Base-by-base conservation (phyloP, 1,140 invertebrate genomes). In the Drosophila auraria region DNA sequence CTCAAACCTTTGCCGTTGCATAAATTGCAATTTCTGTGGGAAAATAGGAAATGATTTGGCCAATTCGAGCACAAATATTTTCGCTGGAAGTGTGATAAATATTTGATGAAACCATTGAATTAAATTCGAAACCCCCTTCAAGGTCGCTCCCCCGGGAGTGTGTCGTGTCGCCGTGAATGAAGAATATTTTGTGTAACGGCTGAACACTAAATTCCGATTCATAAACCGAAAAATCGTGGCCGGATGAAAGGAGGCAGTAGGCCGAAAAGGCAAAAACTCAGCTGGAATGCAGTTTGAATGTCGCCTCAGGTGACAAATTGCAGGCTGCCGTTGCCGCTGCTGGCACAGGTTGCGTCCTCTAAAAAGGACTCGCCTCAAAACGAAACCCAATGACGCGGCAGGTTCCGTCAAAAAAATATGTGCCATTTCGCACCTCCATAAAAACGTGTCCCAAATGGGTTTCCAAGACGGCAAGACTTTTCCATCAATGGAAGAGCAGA, bases 241-340 rank as follows among this genome's bases (percentile, higher is more conserved):
- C 74, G 78, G 64, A 70, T 78, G 45, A 76, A 56, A 57, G 58
- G 63, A 63, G 15, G 5, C 62, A 65, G 62, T 65, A 42, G 44
- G 45, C 36, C 60, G 38, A 66, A 64, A 80, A 64, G 40, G 80
- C 77, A 80, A 87, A 78, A 72, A 76, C 86, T 74, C 79, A 87
- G 82, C 75, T 90, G 86, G 74, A 62, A 71, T 78, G 60, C 60
- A 36, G 64, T 60, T 66, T 89, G 81, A 89, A 89, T 89, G 86
- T 84, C 82, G 65, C 86, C 86, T 90, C 86, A 84, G 86, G 86
- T 91, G 86, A 90, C 86, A 90, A 90, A 90, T 90, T 79, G 82
- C 75, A 79, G 72, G 77, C 59, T 56, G 53, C 53, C 53, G 53
- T 66, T 76, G 63, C 27, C 75, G 63, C 75, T 57, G 75, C 79